Conservation (phyloP, 2,113 vertebrate species). For the Rhadina sibilatrix region DNA sequence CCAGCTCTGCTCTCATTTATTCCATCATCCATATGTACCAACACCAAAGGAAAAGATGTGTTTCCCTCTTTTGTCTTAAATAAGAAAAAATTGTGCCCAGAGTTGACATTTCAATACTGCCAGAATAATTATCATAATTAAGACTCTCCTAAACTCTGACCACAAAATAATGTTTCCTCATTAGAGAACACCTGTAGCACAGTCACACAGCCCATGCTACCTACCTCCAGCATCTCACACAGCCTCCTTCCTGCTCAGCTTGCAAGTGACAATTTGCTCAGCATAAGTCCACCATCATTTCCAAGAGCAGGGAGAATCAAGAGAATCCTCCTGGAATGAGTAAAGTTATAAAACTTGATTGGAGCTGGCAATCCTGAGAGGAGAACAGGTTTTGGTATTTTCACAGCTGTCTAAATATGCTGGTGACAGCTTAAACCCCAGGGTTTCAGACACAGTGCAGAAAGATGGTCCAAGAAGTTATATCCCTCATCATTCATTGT, state of each 20-base stretch:
- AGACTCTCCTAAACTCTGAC: neutral
- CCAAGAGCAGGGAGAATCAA: neutral
- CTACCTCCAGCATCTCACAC: neutral
- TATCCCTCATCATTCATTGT: neutral
- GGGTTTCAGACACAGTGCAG: neutral
- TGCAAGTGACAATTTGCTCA: neutral
- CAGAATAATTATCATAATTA: neutral
- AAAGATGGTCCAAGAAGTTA: neutral
- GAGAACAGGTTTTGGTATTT: slow-evolving; percentile 1
- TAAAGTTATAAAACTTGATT: neutral
- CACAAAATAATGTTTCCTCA: neutral
- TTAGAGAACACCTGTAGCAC: neutral
- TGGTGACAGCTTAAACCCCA: neutral
- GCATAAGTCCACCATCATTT: neutral
- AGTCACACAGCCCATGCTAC: neutral
- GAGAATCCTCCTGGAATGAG: neutral
- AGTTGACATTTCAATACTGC: neutral
- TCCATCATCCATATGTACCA: accelerated
- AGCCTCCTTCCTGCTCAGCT: neutral
- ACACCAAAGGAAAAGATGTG: neutral
- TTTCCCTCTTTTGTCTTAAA: neutral
- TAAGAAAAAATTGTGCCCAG: neutral
- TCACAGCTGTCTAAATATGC: neutral
- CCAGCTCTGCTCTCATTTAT: neutral
- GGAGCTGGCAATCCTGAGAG: neutral